Evolutionary conservation across 2,797 vertebrate species (phyloP).

Genomic region (Rhyacichthys aspro): DNA sequence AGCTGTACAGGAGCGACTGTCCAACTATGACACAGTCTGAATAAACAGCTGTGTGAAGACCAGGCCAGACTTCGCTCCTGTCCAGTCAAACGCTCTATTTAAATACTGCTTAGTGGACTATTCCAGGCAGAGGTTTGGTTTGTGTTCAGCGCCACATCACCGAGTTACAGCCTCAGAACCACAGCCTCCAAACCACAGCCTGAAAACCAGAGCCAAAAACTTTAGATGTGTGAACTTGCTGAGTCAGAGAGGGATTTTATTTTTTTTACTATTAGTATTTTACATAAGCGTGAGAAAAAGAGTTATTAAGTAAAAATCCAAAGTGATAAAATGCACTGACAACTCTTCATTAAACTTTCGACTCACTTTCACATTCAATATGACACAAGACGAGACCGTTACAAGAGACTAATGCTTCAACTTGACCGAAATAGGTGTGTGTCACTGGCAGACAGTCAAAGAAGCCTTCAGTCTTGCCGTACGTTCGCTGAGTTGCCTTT

Average conservation of each 20-base stretch:
- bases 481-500: no score
- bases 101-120: conserved; percentile 25
- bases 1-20: conserved; percentile 24
- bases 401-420: conserved; percentile 25
- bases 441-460: conserved; percentile 48
- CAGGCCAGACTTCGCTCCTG: not conserved
- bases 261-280: no score
- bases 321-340: no score
- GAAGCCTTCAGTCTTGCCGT: no score
- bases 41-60: conserved; percentile 42
- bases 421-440: conserved; percentile 17
- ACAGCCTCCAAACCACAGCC: conserved; percentile 38
- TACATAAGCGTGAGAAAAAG: no score
- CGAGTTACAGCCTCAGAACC: conserved; percentile 45
- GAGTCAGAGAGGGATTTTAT: no score
- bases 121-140: conserved; percentile 48
- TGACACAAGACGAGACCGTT: no score
- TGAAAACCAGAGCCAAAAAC: not conserved
- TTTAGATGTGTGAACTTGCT: no score
- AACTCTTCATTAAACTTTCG: conserved; percentile 1
- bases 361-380: no score
- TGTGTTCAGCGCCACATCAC: conserved; percentile 61
- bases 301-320: no score
- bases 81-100: no score
- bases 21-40: conserved; percentile 18